Conservation (phyloP, 2,888 invertebrate genomes). For the Pachymerium ferrugineum region DNA sequence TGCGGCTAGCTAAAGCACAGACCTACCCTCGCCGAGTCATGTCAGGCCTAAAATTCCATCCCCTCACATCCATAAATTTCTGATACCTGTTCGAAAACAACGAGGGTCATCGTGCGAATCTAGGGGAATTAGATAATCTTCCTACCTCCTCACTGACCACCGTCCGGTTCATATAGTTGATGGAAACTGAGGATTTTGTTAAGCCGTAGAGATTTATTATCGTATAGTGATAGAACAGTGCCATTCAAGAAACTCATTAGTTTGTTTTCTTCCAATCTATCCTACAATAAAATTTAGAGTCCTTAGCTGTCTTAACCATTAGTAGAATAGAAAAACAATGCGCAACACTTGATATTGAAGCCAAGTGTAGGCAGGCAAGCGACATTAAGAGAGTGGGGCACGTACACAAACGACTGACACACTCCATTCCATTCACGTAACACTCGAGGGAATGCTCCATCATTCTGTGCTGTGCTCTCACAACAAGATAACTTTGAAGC, state of each 20-base stretch:
- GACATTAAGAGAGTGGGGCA: constrained; percentile 19
- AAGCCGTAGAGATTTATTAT: constrained; percentile 8
- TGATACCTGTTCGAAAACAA: constrained; percentile 20
- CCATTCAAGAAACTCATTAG: background rate
- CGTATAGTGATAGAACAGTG: background rate
- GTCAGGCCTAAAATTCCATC: constrained; percentile 25
- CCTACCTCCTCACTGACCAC: background rate
- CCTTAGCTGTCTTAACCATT: background rate
- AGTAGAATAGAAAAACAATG: background rate
- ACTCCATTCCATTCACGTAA: constrained; percentile 27
- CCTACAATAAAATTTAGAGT: background rate
- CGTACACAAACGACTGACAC: constrained; percentile 27
- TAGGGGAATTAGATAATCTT: constrained; percentile 23
- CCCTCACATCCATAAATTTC: constrained; percentile 19
- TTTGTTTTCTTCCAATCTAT: background rate
- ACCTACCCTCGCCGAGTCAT: constrained; percentile 16
- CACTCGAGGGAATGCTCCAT: constrained; percentile 27
- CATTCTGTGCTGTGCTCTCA: constrained; percentile 27
- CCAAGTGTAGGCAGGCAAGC: background rate
- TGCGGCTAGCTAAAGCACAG: constrained; percentile 22
- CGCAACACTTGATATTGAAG: constrained; percentile 6
- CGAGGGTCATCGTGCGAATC: constrained; percentile 24
- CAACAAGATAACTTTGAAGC: constrained; percentile 27
- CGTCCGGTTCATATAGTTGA: background rate
- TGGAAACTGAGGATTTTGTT: constrained; percentile 14